Evolutionary conservation across 2,797 vertebrate species (phyloP).

Genomic region (Lophotriccus pileatus): DNA sequence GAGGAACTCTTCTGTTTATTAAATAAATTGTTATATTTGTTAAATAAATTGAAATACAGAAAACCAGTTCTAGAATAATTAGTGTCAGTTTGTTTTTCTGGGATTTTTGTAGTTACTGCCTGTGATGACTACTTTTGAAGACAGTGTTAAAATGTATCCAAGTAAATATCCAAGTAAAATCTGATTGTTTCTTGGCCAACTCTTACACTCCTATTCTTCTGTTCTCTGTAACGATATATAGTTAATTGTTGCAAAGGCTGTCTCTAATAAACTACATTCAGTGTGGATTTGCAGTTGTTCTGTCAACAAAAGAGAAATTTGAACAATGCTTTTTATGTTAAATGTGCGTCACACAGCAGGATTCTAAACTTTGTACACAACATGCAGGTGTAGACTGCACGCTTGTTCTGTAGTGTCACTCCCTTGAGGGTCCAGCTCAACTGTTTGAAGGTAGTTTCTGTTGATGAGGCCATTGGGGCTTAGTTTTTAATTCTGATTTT

Average conservation of each 20-base stretch:
- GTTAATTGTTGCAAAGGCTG: not conserved
- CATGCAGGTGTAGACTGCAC: not conserved
- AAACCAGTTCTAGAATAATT: not conserved
- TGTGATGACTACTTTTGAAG: not conserved
- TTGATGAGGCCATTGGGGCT: not conserved
- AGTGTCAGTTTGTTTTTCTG: not conserved
- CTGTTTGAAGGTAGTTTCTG: not conserved
- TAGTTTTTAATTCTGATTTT: not conserved
- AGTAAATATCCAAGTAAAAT: not conserved
- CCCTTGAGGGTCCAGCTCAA: not conserved
- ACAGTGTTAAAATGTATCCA: not conserved
- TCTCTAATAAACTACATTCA: not conserved
- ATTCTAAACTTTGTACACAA: not conserved
- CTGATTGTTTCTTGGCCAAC: not conserved
- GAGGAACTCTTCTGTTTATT: not conserved
- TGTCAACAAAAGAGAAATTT: not conserved
- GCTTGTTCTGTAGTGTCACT: fast-evolving
- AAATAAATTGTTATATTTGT: not conserved
- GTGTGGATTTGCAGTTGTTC: not conserved
- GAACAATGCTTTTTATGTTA: not conserved
- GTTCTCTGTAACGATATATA: not conserved
- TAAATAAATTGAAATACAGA: not conserved
- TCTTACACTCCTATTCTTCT: not conserved
- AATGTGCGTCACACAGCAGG: not conserved
- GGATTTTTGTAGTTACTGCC: not conserved